Evolutionary conservation across 2,888 invertebrate genomes (phyloP).

Genomic region (Cephus pygmeus): DNA sequence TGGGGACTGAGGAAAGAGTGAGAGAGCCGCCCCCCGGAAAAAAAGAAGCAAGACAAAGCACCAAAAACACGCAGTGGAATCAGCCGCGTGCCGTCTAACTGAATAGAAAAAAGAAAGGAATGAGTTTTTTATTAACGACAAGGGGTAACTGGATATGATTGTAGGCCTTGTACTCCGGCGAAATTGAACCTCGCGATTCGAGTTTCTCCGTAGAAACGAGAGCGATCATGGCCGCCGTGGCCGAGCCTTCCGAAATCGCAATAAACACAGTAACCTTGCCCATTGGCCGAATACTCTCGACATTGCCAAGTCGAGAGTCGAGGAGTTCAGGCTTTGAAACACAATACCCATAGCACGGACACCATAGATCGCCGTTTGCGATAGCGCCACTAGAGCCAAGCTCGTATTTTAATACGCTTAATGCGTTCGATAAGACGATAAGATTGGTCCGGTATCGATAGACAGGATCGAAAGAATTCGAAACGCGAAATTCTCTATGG

Average conservation of each 20-base stretch:
- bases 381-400: constrained; percentile 6
- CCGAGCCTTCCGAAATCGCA: constrained; percentile 41
- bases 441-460: constrained; percentile 33
- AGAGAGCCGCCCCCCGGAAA: neutral
- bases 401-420: constrained; percentile 45
- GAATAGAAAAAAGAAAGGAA: neutral
- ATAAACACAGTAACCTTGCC: constrained; percentile 50
- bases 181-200: constrained; percentile 1
- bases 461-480: neutral
- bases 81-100: neutral
- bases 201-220: constrained; percentile 36
- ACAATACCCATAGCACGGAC: constrained; percentile 32
- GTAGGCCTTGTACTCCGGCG: constrained; percentile 10
- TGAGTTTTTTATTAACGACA: constrained; percentile 10
- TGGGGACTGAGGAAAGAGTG: neutral
- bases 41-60: neutral
- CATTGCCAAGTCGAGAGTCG: constrained; percentile 26
- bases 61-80: neutral
- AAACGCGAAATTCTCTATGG: constrained; percentile 33
- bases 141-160: constrained; percentile 30
- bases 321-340: constrained; percentile 36
- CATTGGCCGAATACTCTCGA: constrained; percentile 25
- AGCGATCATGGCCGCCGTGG: constrained; percentile 28
- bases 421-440: constrained; percentile 46
- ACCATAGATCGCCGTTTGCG: constrained; percentile 16